phyloP scores from a whole-genome alignment of 2,888 invertebrate genomes.

The Crocallis elinguaria region DNA sequence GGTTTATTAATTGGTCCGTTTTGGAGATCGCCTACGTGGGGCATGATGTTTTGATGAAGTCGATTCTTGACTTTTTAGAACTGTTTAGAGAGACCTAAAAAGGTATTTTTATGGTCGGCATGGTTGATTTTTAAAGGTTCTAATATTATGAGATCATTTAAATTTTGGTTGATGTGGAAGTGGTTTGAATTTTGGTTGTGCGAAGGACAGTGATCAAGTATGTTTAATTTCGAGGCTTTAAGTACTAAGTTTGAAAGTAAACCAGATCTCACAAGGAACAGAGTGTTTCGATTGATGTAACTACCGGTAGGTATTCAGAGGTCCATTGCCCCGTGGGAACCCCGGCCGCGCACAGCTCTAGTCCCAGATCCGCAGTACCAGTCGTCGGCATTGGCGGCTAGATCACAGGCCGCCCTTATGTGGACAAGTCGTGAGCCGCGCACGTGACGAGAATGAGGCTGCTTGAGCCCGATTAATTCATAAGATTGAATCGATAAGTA shows the following conservation, averaged over 20 bases:
- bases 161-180: conserved; percentile 3
- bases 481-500: conserved; percentile 13
- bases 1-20: conserved; percentile 20
- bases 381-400: conserved; percentile 38
- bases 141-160: conserved; percentile 16
- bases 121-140: background rate
- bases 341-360: background rate
- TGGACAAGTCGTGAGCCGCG: conserved; percentile 32
- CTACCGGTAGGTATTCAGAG: background rate
- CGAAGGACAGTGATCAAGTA: too few relatives aligned
- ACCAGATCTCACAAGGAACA: too few relatives aligned
- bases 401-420: conserved; percentile 47
- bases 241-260: too few relatives aligned
- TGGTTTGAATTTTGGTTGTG: too few relatives aligned
- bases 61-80: conserved; percentile 2
- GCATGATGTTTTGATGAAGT: conserved; percentile 1
- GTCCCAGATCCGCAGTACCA: conserved; percentile 10
- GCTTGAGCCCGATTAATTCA: conserved; percentile 6
- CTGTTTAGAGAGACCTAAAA: conserved; percentile 1
- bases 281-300: too few relatives aligned
- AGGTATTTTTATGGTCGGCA: conserved; percentile 1
- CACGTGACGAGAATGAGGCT: conserved; percentile 21
- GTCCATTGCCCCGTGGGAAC: background rate
- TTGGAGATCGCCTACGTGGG: conserved; percentile 8
- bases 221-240: too few relatives aligned